Base-by-base conservation (phyloP, 2,888 invertebrate species). In the Acleris cristana region DNA sequence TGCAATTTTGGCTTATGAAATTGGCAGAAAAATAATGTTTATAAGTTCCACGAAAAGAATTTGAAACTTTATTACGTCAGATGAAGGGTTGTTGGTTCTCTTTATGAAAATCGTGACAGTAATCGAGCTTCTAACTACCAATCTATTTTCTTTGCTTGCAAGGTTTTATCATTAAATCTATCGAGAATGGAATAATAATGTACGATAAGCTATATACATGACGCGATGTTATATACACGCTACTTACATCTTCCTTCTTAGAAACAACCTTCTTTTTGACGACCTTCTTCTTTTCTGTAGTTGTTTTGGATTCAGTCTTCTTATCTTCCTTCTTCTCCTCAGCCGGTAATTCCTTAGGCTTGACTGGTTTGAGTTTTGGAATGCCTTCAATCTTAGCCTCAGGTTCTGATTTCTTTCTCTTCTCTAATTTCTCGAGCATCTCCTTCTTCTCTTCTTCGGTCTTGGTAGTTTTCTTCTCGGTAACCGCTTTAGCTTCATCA, bases 371-470 rank as follows among this genome's bases (percentile, higher is more conserved):
- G 26, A 94, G 88, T 88, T 94, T 94, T 77, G 94, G 94, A 83
- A 94, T 91, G 82, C 94, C 94, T 86, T 94, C 95, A 79, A 94
- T 91, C 84, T 94, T 94, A 65, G 93, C 89, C 82, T 94, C 94
- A 16, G 88, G 85, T 80, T 89, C 88, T 48, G 76, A 74, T 68
- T 81, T 74, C 65, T 90, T 86, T 72, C 94, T 94, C 69, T 88
- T 90, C 73, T 92, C 93, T 19, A 90, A 81, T 80, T 90, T 89
- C 75, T 94, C 94, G 19, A 94, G 85, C 72, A 92, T 88, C 65
- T 89, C 84, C 69, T 89, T 92, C 82, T 93, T 92, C 76, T 93
- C 91, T 78, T 90, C 90, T 76, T 92, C 93, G 57, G 93, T 90
- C 73, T 92, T 92, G 19, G 89, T 84, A 18, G 91, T 89, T 83